Percentiles rank a stretch among this genome's conserved stretches.
phyloP scores from a whole-genome alignment of 1,140 invertebrate species.

The Planococcus citri region DNA sequence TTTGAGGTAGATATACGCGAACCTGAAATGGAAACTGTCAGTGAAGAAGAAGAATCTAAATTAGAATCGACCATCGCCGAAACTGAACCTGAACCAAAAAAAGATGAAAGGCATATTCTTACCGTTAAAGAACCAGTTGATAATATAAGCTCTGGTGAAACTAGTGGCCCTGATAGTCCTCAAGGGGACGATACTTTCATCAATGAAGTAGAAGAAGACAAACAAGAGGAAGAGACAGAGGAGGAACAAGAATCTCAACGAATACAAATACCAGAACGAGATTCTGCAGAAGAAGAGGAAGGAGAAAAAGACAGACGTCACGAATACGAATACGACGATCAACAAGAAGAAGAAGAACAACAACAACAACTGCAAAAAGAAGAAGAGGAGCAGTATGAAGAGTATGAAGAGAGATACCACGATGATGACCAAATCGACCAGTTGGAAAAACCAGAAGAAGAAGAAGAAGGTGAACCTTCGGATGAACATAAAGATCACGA shows the following conservation, averaged over 20 bases:
- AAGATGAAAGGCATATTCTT: neutral
- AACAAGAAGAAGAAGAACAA: neutral
- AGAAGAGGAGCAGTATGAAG: conserved; percentile 39
- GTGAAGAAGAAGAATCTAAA: conserved; percentile 29
- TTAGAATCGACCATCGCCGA: conserved; percentile 28
- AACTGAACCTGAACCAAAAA: conserved; percentile 22
- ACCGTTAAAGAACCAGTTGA: neutral
- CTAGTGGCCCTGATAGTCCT: conserved; percentile 73
- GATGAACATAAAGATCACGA: neutral
- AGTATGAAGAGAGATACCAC: conserved; percentile 25
- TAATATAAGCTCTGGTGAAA: conserved; percentile 56
- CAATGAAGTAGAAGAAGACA: neutral
- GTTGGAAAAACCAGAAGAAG: neutral
- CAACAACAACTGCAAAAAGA: neutral
- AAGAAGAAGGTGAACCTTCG: conserved; percentile 7
- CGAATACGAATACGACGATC: no score
- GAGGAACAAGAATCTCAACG: neutral
- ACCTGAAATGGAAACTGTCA: neutral
- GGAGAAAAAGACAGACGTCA: conserved; percentile 25
- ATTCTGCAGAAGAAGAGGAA: conserved; percentile 42
- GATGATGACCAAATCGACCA: conserved; percentile 18
- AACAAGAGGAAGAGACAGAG: neutral
- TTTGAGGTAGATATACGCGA: conserved; percentile 28
- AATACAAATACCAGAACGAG: neutral
- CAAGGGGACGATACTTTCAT: conserved; percentile 44